phyloP scores from a whole-genome alignment of 2,888 invertebrate species.

The Orthosia gracilis region DNA sequence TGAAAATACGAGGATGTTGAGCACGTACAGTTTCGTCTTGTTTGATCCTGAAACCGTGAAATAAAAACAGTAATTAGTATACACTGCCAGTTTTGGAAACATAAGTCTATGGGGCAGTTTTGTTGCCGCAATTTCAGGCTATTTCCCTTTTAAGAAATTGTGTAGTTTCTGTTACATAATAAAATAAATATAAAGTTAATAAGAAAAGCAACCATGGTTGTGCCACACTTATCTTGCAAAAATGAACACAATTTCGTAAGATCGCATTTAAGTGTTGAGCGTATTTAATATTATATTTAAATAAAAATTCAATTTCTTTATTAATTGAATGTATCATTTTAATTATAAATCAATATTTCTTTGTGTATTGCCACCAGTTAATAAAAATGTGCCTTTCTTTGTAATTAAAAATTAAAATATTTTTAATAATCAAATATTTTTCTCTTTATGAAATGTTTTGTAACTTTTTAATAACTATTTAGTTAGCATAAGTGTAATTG shows the following conservation, averaged over 20 bases:
- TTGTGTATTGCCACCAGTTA: conserved; percentile 50
- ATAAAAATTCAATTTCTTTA: conserved; percentile 36
- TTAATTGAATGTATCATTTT: conserved; percentile 31
- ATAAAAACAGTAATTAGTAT: no score
- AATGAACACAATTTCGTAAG: no score
- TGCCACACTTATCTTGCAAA: neutral
- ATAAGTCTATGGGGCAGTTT: no score
- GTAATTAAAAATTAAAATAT: conserved; percentile 55
- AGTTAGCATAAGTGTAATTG: conserved; percentile 27
- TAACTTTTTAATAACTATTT: conserved; percentile 25
- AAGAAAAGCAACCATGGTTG: neutral
- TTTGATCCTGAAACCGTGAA: no score
- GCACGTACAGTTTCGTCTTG: no score
- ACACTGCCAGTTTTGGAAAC: no score
- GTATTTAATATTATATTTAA: conserved; percentile 10
- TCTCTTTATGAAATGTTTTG: conserved; percentile 23
- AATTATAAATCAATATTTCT: conserved; percentile 20
- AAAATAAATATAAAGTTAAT: no score
- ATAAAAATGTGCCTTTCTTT: conserved; percentile 53
- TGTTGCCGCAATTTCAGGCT: no score
- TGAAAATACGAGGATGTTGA: no score
- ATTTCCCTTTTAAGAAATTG: no score
- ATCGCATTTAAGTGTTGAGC: neutral
- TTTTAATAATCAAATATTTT: conserved; percentile 51
- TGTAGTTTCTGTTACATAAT: no score